phyloP scores from a whole-genome alignment of 2,888 invertebrate species.

The Synanthedon formicaeformis region DNA sequence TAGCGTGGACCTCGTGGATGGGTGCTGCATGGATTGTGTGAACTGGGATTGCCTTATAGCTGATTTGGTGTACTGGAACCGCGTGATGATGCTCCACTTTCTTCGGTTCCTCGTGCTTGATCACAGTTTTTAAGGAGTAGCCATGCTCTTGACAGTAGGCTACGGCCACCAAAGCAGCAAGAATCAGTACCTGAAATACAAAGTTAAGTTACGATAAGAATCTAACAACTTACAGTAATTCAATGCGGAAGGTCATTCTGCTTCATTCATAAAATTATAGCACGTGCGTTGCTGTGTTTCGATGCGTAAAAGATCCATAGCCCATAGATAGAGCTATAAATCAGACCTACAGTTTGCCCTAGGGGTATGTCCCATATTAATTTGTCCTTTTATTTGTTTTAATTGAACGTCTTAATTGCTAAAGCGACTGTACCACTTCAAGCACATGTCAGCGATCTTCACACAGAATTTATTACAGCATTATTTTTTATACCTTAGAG shows the following conservation, averaged over 20 bases:
- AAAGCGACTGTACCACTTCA: too few species aligned
- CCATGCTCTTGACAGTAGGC: slow-evolving; percentile 25
- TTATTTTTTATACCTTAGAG: slow-evolving; percentile 2
- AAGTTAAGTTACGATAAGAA: background rate
- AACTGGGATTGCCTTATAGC: slow-evolving; percentile 3
- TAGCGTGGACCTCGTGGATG: slow-evolving; percentile 1
- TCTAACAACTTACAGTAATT: too few species aligned
- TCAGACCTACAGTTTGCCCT: too few species aligned
- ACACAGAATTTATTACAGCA: background rate
- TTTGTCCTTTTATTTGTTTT: too few species aligned
- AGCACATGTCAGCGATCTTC: too few species aligned
- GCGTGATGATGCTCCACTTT: slow-evolving; percentile 15
- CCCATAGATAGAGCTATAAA: too few species aligned
- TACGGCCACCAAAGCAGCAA: slow-evolving; percentile 17
- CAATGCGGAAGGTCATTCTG: too few species aligned
- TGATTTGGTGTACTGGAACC: slow-evolving; percentile 1
- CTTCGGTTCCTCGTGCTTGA: slow-evolving; percentile 31
- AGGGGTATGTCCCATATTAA: too few species aligned
- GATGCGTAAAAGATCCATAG: too few species aligned
- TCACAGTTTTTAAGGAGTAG: slow-evolving; percentile 22
- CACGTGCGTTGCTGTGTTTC: too few species aligned
- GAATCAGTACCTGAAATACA: slow-evolving; percentile 20
- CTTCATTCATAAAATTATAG: too few species aligned
- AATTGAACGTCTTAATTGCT: too few species aligned
- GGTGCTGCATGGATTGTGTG: slow-evolving; percentile 5